Percentiles rank a stretch among this genome's conserved stretches.
Conservation (phyloP, 2,113 vertebrate genomes). For the Tyto alba region DNA sequence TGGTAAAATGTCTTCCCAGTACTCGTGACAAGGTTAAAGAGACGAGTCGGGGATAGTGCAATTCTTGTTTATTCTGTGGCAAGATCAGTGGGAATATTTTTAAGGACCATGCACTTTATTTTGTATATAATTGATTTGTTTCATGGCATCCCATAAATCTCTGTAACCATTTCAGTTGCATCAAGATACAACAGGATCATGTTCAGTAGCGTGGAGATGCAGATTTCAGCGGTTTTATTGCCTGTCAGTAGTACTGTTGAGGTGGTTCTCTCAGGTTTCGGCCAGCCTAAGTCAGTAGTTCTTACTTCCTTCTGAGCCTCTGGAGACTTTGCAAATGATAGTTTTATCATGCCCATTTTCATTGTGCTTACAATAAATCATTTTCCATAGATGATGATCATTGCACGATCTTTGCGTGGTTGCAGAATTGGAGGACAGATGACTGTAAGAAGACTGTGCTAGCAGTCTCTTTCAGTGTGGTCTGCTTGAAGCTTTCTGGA, state of each 20-base stretch:
- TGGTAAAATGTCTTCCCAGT: not conserved
- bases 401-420: fast-evolving
- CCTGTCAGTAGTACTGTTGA: not conserved
- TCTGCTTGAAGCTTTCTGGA: not conserved
- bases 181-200: not conserved
- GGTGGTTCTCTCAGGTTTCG: not conserved
- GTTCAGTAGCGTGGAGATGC: fast-evolving
- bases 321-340: not conserved
- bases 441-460: not conserved
- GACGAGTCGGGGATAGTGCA: not conserved
- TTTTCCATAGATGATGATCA: not conserved
- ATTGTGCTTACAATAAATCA: not conserved
- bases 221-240: not conserved
- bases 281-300: not conserved
- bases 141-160: not conserved
- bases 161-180: not conserved
- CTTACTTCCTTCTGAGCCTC: not conserved
- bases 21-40: not conserved
- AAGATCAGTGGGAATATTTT: not conserved
- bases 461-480: not conserved
- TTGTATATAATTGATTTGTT: not conserved
- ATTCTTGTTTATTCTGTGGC: not conserved
- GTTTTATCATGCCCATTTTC: not conserved
- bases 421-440: not conserved
- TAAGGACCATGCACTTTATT: not conserved